Conservation (phyloP, 2,888 invertebrate genomes). For the Corbicula japonica region DNA sequence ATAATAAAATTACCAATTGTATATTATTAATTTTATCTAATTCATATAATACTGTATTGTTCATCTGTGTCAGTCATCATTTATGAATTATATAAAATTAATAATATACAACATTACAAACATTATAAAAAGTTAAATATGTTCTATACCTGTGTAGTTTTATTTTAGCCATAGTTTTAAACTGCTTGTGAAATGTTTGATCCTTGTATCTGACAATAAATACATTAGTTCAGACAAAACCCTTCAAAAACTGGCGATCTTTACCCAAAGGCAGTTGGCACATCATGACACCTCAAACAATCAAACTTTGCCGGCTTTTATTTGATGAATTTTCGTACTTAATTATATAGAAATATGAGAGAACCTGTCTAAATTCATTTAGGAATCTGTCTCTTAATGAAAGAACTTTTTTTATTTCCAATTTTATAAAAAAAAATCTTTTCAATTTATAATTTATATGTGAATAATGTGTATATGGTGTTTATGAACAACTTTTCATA, state of each 20-base stretch:
- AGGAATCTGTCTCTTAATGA: too few species aligned
- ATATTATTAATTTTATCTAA: too few species aligned
- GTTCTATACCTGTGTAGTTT: conserved; percentile 23
- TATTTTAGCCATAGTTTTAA: conserved; percentile 9
- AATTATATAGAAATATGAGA: too few species aligned
- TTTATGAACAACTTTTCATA: too few species aligned
- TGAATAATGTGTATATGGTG: too few species aligned
- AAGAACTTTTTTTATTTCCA: too few species aligned
- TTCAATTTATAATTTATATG: too few species aligned
- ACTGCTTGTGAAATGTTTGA: conserved; percentile 6
- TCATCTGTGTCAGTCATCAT: not conserved
- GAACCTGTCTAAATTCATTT: too few species aligned
- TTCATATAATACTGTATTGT: too few species aligned
- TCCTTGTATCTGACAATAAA: conserved; percentile 19
- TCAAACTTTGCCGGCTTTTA: conserved; percentile 16
- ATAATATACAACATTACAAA: too few species aligned
- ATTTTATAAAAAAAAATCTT: too few species aligned
- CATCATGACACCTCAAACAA: conserved; percentile 33
- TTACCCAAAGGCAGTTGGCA: conserved; percentile 30
- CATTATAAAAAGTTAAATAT: conserved; percentile 6
- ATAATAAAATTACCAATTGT: too few species aligned
- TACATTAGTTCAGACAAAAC: conserved; percentile 16
- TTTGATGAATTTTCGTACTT: conserved; percentile 21
- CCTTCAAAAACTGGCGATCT: conserved; percentile 1
- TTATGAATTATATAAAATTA: not conserved